Base-by-base conservation (phyloP, 2,888 invertebrate species). In the Drosophila subquinaria region DNA sequence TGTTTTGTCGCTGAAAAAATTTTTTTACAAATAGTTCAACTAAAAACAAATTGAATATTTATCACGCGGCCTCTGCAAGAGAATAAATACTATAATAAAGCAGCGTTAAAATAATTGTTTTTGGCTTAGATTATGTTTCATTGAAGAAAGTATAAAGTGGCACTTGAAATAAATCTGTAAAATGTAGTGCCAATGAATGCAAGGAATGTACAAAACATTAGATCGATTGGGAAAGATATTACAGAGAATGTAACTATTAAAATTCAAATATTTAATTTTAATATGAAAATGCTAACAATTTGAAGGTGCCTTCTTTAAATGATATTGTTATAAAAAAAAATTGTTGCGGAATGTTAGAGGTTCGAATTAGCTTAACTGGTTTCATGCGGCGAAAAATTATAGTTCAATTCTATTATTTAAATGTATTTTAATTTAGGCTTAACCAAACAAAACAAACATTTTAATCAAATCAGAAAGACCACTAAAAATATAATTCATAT, bases 231-330 rank as follows among this genome's bases (percentile, higher is more conserved):
- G 15, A 53, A 59, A 6, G 40, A 47, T 57, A 64, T 59, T 23
- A 63, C 51, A 55, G 27, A 48, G 4, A 50, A 73, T 50, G 8
- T 43, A 13, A 36, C 8, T 52, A 23, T 40, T 52, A 61, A n/a
- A 56, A 43, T 50, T 50, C 36, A 61, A 23, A 55, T 40, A 11
- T 9, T 48, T 55, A 42, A 55, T 45, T 64, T 50, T 6, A 20
- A 59, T 40, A 40, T 69, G 47, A 51, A 20, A 30, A n/a, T 42
- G 35, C 35, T 36, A 59, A 64, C 59, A 60, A 61, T 52, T 66
- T 59, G 42, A 81, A 64, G 82, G 79, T 80, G 79, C 79, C 82
- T 80, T 80, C 66, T 73, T 76, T 73, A 48, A 62, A 60, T 47
- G 30, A 63, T 70, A 56, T 61, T 50, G 15, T 59, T 63, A 66